Evolutionary conservation across 2,888 invertebrate genomes (phyloP).

Genomic region (Notodonta dromedarius): DNA sequence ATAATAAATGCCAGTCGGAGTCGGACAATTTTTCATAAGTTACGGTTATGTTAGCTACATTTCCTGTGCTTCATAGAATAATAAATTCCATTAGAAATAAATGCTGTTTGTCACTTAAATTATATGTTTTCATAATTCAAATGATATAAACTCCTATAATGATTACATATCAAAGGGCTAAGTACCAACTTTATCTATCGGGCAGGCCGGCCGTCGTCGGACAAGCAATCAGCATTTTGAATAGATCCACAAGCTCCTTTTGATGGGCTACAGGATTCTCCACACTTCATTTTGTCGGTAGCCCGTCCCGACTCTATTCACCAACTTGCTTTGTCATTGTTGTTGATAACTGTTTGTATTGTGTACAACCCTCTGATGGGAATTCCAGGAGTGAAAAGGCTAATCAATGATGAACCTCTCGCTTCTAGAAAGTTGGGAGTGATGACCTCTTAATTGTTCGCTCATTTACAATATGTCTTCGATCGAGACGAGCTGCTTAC

Average conservation of each 20-base stretch:
- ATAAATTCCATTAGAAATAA: constrained; percentile 25
- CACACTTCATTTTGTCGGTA: constrained; percentile 73
- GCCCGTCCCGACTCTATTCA: constrained; percentile 59
- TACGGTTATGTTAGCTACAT: background rate
- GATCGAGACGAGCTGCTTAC: constrained; percentile 38
- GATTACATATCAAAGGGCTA: constrained; percentile 52
- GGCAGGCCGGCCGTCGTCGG: constrained; percentile 37
- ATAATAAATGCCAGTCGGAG: no score
- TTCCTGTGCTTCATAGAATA: constrained; percentile 10
- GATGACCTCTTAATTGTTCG: constrained; percentile 66
- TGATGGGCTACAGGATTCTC: constrained; percentile 72
- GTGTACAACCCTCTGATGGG: constrained; percentile 59
- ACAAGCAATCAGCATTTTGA: constrained; percentile 73
- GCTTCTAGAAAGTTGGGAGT: constrained; percentile 74
- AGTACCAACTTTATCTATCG: constrained; percentile 50
- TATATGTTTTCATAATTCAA: constrained; percentile 41
- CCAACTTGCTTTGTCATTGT: constrained; percentile 71
- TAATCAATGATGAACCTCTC: constrained; percentile 63
- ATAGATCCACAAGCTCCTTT: constrained; percentile 64
- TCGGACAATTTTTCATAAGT: background rate
- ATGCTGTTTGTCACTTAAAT: constrained; percentile 39
- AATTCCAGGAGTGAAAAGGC: constrained; percentile 77
- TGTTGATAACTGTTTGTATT: constrained; percentile 77
- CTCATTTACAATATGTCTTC: constrained; percentile 47
- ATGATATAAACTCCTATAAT: constrained; percentile 49